phyloP scores from a whole-genome alignment of 2,888 invertebrate genomes.

The Rotaria sp. region DNA sequence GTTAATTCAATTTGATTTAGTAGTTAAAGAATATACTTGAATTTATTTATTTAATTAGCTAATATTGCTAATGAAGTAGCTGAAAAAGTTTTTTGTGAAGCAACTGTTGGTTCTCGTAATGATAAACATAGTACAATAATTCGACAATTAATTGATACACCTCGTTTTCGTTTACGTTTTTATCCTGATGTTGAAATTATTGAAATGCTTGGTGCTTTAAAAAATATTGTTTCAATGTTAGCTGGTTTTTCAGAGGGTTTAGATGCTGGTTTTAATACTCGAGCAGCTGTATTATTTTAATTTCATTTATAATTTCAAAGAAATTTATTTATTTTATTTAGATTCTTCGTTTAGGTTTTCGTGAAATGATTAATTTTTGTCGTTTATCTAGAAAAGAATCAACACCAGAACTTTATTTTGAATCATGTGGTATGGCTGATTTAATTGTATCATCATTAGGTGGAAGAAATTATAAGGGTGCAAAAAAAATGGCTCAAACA shows the following conservation, averaged over 20 bases:
- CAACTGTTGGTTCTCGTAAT: slow-evolving; percentile 66
- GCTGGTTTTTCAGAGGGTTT: slow-evolving; percentile 96
- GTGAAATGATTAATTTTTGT: slow-evolving; percentile 88
- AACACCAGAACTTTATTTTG: slow-evolving; percentile 69
- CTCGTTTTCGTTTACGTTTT: slow-evolving; percentile 86
- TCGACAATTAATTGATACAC: slow-evolving; percentile 83
- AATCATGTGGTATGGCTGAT: slow-evolving; percentile 97
- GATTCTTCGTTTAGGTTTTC: slow-evolving; percentile 82
- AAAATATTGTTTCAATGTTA: slow-evolving; percentile 95
- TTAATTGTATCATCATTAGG: slow-evolving; percentile 96
- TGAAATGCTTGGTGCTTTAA: slow-evolving; percentile 94
- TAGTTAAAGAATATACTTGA: not conserved
- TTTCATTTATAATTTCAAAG: not conserved
- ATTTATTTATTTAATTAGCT: slow-evolving; percentile 59
- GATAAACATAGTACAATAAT: slow-evolving; percentile 67
- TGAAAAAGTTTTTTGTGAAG: slow-evolving; percentile 93
- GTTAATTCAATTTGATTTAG: not conserved
- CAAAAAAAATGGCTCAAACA: slow-evolving; percentile 69
- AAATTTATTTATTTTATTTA: not conserved
- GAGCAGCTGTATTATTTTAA: slow-evolving; percentile 71
- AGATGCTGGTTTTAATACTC: slow-evolving; percentile 89
- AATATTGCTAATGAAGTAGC: slow-evolving; percentile 96
- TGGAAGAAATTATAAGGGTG: slow-evolving; percentile 88
- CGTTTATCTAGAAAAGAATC: slow-evolving; percentile 10
- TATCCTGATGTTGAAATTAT: slow-evolving; percentile 95